phyloP scores from a whole-genome alignment of 2,888 invertebrate species.

The Philonicus albiceps region DNA sequence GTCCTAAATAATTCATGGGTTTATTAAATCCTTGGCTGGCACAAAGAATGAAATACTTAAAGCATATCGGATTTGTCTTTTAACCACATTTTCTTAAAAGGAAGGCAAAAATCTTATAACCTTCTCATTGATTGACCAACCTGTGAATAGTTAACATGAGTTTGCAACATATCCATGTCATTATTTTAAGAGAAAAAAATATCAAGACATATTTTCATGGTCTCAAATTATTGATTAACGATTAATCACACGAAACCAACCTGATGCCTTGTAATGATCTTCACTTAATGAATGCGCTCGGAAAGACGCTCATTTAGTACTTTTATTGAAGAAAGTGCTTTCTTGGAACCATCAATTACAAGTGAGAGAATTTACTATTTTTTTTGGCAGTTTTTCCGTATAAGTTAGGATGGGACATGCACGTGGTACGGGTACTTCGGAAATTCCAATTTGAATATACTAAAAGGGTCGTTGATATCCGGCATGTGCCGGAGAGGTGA shows the following conservation, averaged over 20 bases:
- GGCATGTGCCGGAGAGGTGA: neutral
- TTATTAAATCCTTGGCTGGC: neutral
- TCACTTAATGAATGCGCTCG: neutral
- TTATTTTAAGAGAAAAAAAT: neutral
- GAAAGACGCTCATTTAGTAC: neutral
- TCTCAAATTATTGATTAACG: conserved; percentile 2
- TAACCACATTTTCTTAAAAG: neutral
- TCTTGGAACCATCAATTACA: neutral
- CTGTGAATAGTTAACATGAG: neutral
- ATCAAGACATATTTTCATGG: neutral
- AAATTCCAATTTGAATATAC: conserved; percentile 4
- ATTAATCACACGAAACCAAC: neutral
- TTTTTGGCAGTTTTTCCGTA: neutral
- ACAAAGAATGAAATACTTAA: neutral
- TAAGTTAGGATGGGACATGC: neutral
- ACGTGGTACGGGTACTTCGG: neutral
- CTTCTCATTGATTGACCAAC: neutral
- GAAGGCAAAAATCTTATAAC: neutral
- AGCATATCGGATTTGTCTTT: neutral
- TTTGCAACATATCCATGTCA: neutral
- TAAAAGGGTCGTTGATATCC: conserved; percentile 7
- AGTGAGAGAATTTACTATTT: neutral
- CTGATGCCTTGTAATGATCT: neutral
- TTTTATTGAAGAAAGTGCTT: neutral
- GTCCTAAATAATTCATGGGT: neutral